A percentile compares a stretch with the other conserved stretches of the same genome.
phyloP scores from a whole-genome alignment of 2,797 vertebrate species.

The Fistularia commersonii region DNA sequence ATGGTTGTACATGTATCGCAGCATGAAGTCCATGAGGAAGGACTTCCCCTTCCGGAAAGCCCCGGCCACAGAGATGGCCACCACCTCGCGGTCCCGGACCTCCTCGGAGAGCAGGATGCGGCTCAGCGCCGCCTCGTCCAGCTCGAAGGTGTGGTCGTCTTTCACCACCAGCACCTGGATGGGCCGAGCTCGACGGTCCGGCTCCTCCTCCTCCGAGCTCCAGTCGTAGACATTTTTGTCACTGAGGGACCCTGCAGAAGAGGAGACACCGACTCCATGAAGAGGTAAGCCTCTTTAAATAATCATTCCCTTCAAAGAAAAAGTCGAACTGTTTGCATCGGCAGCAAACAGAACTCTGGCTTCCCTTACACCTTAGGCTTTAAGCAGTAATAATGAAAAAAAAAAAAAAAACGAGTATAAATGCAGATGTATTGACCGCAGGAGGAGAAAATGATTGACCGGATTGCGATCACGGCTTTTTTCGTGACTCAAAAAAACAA shows the following conservation, averaged over 20 bases:
- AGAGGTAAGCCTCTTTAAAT: too few relatives aligned
- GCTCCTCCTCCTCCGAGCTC: constrained; percentile 96
- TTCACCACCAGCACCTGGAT: constrained; percentile 95
- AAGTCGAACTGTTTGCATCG: too few relatives aligned
- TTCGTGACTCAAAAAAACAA: too few relatives aligned
- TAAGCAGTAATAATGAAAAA: too few relatives aligned
- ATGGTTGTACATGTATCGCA: constrained; percentile 96
- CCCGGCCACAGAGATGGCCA: constrained; percentile 93
- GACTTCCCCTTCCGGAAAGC: constrained; percentile 98
- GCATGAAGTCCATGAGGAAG: constrained; percentile 99
- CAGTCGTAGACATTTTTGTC: constrained; percentile 89
- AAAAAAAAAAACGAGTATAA: too few relatives aligned
- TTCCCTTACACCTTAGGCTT: too few relatives aligned
- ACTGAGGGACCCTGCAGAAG: constrained; percentile 83
- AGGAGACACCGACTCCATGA: neutral
- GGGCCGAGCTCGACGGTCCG: constrained; percentile 86
- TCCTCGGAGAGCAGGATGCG: constrained; percentile 91
- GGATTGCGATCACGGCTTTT: too few relatives aligned
- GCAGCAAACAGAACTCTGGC: too few relatives aligned
- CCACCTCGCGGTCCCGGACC: constrained; percentile 90
- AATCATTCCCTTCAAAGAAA: too few relatives aligned
- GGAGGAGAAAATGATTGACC: too few relatives aligned
- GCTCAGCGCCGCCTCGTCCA: constrained; percentile 89
- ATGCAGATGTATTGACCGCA: too few relatives aligned
- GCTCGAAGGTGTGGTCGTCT: constrained; percentile 95